phyloP scores from a whole-genome alignment of 2,113 vertebrate species.

The Zapornia atra region DNA sequence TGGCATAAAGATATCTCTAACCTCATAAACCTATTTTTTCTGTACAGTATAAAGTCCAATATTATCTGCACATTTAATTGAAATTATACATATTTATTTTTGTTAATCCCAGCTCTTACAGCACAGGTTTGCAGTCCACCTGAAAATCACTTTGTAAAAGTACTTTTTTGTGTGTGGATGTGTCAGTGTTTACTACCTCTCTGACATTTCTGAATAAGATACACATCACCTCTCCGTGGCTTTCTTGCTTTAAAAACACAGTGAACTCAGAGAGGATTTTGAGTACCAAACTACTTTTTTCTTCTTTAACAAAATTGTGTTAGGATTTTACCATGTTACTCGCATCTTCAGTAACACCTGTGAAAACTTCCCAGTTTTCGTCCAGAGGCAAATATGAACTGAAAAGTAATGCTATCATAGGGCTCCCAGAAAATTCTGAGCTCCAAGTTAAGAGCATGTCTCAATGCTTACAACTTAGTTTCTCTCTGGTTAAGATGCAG shows the following conservation, averaged over 20 bases:
- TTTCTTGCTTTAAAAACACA: background rate
- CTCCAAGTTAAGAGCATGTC: background rate
- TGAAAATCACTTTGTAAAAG: background rate
- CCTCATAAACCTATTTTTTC: background rate
- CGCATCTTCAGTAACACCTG: background rate
- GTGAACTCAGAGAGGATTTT: background rate
- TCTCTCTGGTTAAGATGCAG: background rate
- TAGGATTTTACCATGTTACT: background rate
- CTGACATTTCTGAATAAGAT: background rate
- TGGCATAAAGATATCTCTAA: background rate
- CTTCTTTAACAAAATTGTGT: background rate
- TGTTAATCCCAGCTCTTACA: background rate
- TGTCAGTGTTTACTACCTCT: background rate
- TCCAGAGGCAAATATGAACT: background rate
- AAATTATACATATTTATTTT: background rate
- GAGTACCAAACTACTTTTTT: background rate
- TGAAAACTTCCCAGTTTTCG: background rate
- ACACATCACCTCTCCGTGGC: background rate
- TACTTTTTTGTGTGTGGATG: background rate
- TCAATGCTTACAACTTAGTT: background rate
- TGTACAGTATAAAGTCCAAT: background rate
- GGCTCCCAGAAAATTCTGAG: background rate
- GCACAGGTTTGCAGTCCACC: background rate
- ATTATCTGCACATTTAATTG: background rate
- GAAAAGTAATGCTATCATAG: background rate